phyloP scores from a whole-genome alignment of 2,888 invertebrate genomes.

The Trisateles emortualis region DNA sequence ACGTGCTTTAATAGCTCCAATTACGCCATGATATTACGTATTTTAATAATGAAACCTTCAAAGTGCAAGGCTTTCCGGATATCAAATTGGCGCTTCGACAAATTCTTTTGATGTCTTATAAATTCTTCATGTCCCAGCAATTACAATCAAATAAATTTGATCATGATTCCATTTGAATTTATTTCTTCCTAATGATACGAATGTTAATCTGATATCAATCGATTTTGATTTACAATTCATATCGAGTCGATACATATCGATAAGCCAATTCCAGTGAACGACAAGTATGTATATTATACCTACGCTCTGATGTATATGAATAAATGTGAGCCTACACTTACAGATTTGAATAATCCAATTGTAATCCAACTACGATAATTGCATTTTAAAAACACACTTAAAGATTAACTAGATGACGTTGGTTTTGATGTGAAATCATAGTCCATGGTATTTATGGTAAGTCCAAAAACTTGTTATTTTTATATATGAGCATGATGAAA shows the following conservation, averaged over 20 bases:
- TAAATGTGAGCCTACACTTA: conserved; percentile 59
- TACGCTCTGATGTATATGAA: conserved; percentile 27
- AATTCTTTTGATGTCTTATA: conserved; percentile 8
- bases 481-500: too few relatives aligned
- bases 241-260: conserved; percentile 21
- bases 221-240: conserved; percentile 29
- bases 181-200: conserved; percentile 23
- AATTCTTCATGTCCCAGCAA: conserved; percentile 17
- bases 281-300: conserved; percentile 19
- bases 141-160: conserved; percentile 30
- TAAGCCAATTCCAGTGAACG: conserved; percentile 24
- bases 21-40: conserved; percentile 1
- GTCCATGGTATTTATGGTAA: too few relatives aligned
- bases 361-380: conserved; percentile 58
- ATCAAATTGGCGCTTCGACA: conserved; percentile 22
- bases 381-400: conserved; percentile 22
- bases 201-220: conserved; percentile 27
- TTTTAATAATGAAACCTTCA: conserved; percentile 17
- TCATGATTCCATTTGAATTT: conserved; percentile 19
- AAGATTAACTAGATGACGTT: conserved; percentile 26
- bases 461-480: too few relatives aligned
- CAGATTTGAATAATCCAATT: conserved; percentile 76
- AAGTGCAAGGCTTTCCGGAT: conserved; percentile 29
- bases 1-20: conserved; percentile 1
- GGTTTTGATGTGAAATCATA: too few relatives aligned